Percentiles rank a stretch among this genome's conserved stretches.
Conservation (phyloP, 2,797 vertebrate genomes). For the Lithobates pipiens region DNA sequence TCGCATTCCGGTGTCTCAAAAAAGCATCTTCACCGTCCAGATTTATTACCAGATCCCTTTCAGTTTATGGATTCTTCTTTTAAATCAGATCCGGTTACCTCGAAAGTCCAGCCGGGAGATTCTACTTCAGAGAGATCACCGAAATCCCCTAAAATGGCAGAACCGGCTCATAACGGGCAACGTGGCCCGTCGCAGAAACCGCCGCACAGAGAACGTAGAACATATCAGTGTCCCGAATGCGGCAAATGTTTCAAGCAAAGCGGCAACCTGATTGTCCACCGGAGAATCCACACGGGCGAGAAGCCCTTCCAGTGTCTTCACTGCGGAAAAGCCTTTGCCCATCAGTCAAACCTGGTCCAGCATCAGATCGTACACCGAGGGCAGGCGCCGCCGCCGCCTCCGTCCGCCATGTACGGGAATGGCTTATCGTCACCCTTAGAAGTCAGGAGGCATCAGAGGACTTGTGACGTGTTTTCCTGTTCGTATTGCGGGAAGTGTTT, state of each 20-base stretch:
- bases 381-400: neutral
- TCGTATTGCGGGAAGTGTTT: neutral
- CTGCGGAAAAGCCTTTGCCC: neutral
- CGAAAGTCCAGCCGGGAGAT: neutral
- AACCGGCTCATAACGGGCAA: neutral
- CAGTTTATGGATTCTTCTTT: neutral
- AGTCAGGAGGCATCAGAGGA: neutral
- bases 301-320: neutral
- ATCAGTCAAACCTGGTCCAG: neutral
- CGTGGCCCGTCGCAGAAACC: neutral
- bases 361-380: neutral
- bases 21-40: neutral
- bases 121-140: neutral
- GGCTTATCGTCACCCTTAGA: neutral
- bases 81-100: neutral
- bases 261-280: neutral
- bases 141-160: neutral
- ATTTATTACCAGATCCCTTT: neutral
- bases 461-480: neutral
- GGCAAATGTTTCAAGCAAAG: conserved; percentile 9
- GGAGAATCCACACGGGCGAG: neutral
- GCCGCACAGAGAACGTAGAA: neutral
- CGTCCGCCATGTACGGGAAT: neutral
- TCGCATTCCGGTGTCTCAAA: neutral
- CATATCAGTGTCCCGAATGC: neutral